A percentile compares a stretch with the other conserved stretches of the same genome.
phyloP scores from a whole-genome alignment of 1,140 invertebrate species.

The Bilobella aurantiaca region DNA sequence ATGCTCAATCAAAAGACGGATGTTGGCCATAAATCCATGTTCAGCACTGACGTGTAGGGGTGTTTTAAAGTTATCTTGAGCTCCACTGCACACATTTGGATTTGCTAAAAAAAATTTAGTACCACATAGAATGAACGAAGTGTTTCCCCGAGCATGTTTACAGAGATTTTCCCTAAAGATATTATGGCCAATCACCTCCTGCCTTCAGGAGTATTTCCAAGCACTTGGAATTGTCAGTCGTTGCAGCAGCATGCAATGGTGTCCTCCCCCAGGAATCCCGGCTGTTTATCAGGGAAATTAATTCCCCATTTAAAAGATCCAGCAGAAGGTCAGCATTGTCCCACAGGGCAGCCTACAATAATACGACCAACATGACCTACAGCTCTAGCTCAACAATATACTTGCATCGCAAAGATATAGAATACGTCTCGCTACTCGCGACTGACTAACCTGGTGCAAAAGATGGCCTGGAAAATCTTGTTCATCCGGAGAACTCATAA shows the following conservation, averaged over 20 bases:
- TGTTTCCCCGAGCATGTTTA: no score
- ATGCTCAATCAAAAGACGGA: constrained; percentile 55
- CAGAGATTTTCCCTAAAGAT: no score
- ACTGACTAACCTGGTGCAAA: no score
- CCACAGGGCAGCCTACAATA: constrained; percentile 77
- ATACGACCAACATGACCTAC: no score
- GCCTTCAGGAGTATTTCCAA: constrained; percentile 58
- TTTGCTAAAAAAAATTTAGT: constrained; percentile 49
- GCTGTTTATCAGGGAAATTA: constrained; percentile 58
- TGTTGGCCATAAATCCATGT: constrained; percentile 61
- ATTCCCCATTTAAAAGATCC: constrained; percentile 65
- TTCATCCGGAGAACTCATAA: no score
- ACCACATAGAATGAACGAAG: not conserved
- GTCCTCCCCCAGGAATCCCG: constrained; percentile 67
- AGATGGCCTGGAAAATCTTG: no score
- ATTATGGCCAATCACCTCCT: constrained; percentile 53
- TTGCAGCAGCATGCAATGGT: constrained; percentile 65
- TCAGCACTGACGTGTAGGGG: constrained; percentile 70
- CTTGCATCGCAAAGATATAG: no score
- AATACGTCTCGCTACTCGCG: no score
- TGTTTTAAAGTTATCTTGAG: constrained; percentile 54
- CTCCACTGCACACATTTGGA: constrained; percentile 56
- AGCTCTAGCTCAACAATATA: no score
- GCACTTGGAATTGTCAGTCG: constrained; percentile 71
- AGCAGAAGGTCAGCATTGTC: constrained; percentile 77